A percentile compares a stretch with the other conserved stretches of the same genome.
Evolutionary conservation across 92 coral and sea anemone species (phyloP).

Genomic region (Galaxea fascicularis): DNA sequence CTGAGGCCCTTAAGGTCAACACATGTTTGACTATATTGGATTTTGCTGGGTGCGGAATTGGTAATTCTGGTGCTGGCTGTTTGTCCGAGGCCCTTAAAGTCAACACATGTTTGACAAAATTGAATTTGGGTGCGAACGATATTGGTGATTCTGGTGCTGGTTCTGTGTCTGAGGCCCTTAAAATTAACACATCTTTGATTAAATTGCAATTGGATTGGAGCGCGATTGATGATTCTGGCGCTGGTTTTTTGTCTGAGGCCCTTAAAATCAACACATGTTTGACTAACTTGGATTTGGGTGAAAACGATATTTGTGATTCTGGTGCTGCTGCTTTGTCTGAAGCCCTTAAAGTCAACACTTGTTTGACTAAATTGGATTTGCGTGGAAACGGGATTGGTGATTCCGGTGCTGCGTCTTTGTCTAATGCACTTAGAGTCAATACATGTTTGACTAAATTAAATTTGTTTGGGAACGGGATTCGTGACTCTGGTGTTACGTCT

Average conservation of each 20-base stretch:
- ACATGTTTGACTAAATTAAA: not conserved
- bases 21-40: not conserved
- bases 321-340: too few relatives aligned
- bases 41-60: not conserved
- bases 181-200: not conserved
- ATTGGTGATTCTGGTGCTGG: constrained; percentile 10
- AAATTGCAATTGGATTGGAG: not conserved
- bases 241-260: not conserved
- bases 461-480: not conserved
- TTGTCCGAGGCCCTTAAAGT: not conserved
- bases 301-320: not conserved
- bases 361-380: not conserved
- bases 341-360: not conserved
- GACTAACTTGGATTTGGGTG: not conserved
- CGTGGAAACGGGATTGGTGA: not conserved
- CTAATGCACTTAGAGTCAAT: not conserved
- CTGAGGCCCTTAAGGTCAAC: not conserved
- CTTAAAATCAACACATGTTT: not conserved
- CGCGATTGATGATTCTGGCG: not conserved
- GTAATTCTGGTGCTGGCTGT: not conserved
- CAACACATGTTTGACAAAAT: not conserved
- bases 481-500: not conserved
- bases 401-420: not conserved
- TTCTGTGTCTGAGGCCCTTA: not conserved
- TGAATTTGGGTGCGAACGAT: not conserved